Base-by-base conservation (phyloP, 1,140 invertebrate species). In the Bombyx mandarina region DNA sequence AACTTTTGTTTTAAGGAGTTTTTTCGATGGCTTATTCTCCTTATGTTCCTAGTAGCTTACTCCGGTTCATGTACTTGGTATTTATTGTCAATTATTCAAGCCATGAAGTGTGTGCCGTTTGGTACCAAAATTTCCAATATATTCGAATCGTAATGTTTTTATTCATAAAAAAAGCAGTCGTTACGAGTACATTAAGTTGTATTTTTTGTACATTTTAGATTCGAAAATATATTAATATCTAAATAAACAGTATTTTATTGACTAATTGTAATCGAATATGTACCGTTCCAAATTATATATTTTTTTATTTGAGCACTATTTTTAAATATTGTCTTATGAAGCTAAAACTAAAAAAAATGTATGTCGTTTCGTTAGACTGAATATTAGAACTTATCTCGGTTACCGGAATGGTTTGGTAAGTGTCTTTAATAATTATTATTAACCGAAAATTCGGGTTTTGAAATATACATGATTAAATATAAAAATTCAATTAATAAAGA, bases 201-300 rank as follows among this genome's bases (percentile, higher is more conserved):
- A 86, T 86, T 86, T 86, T 86, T 86, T 85, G 81, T 86, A 86
- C 83, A 86, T 86, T 86, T 82, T 86, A 86, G 83, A 85, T 84
- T 85, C 79, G 77, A 82, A 83, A 84, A 82, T 86, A 86, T 82
- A 86, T 82, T 86, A 84, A 84, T 86, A 86, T 84, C 79, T 83
- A 84, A 83, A 84, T 77, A 70, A 56, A 79, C 55, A 61, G 67
- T 77, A 58, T 79, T 77, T 82, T 63, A 74, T 74, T 83, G 54
- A 43, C 48, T 45, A 10, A 35, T 35, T 5, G 26, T 5, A 35
- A 35, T 35, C 26, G 26, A 35, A 35, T 35, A n/a, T n/a, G n/a
- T n/a, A 35, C 2, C 26, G 26, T 35, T 35, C 26, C 2, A 5
- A 35, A 35, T 35, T 35, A 35, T 35, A 35, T 35, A 1, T 5